Percentiles rank a stretch among this genome's conserved stretches.
Conservation (phyloP, 2,888 invertebrate genomes). For the Amblyteles armatorius region DNA sequence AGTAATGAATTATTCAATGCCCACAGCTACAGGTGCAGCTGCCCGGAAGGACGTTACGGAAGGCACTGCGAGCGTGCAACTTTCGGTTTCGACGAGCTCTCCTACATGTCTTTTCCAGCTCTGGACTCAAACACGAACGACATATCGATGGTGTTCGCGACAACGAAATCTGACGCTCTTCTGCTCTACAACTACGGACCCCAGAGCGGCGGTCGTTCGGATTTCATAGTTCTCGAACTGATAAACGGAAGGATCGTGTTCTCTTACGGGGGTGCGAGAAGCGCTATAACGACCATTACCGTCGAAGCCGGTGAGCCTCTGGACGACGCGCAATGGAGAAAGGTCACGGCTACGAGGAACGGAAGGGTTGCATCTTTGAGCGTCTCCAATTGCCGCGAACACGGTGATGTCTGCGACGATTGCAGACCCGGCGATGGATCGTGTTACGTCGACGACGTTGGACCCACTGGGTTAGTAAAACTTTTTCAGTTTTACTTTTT, state of each 20-base stretch:
- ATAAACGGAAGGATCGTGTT: slow-evolving; percentile 94
- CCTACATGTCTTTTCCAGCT: slow-evolving; percentile 95
- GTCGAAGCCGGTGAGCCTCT: slow-evolving; percentile 88
- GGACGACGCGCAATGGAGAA: slow-evolving; percentile 96
- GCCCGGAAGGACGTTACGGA: slow-evolving; percentile 95
- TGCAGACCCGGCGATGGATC: slow-evolving; percentile 93
- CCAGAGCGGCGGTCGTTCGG: slow-evolving; percentile 94
- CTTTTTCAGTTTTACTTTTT: too few species aligned
- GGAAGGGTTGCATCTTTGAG: slow-evolving; percentile 95
- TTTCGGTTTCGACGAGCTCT: slow-evolving; percentile 94
- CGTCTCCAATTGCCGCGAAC: slow-evolving; percentile 92
- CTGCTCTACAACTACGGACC: slow-evolving; percentile 96
- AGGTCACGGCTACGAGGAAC: slow-evolving; percentile 95
- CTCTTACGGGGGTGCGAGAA: slow-evolving; percentile 95
- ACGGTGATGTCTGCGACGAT: slow-evolving; percentile 94
- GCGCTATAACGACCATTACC: slow-evolving; percentile 93
- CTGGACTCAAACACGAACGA: slow-evolving; percentile 96
- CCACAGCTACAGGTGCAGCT: slow-evolving; percentile 86
- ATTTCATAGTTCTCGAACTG: slow-evolving; percentile 96
- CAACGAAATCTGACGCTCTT: slow-evolving; percentile 93
- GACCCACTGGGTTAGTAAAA: slow-evolving; percentile 92
- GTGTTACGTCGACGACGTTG: slow-evolving; percentile 94
- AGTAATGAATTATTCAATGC: slow-evolving; percentile 22
- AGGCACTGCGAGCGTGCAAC: slow-evolving; percentile 96
- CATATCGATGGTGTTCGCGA: slow-evolving; percentile 95